Conservation (phyloP, 1,140 invertebrate species). For the Palaemon carinicauda region DNA sequence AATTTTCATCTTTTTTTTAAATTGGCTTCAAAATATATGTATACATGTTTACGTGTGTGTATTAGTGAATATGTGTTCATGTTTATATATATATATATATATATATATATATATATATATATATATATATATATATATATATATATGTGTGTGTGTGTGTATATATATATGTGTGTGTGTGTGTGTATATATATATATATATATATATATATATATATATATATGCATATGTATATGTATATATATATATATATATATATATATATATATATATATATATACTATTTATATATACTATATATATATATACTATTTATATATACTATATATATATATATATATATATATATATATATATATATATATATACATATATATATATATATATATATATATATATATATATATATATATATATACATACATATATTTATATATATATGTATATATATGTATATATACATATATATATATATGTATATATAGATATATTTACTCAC, state of each 20-base stretch:
- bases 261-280: background rate
- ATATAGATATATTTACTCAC: too few relatives aligned
- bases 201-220: background rate
- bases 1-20: too few relatives aligned
- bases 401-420: slow-evolving; percentile 9
- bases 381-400: background rate
- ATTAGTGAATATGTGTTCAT: background rate
- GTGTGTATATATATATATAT: background rate
- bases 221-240: background rate
- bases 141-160: too few relatives aligned
- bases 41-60: background rate
- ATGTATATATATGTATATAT: slow-evolving; percentile 17
- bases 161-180: background rate
- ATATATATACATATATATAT: background rate
- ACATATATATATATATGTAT: background rate
- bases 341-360: background rate
- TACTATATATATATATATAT: background rate
- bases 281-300: too few relatives aligned
- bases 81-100: background rate
- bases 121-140: background rate
- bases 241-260: background rate
- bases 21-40: background rate
- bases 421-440: slow-evolving; percentile 23
- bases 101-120: background rate
- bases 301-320: too few relatives aligned